Evolutionary conservation across 2,797 vertebrate species (phyloP).

Genomic region (Dromococcyx pavoninus): DNA sequence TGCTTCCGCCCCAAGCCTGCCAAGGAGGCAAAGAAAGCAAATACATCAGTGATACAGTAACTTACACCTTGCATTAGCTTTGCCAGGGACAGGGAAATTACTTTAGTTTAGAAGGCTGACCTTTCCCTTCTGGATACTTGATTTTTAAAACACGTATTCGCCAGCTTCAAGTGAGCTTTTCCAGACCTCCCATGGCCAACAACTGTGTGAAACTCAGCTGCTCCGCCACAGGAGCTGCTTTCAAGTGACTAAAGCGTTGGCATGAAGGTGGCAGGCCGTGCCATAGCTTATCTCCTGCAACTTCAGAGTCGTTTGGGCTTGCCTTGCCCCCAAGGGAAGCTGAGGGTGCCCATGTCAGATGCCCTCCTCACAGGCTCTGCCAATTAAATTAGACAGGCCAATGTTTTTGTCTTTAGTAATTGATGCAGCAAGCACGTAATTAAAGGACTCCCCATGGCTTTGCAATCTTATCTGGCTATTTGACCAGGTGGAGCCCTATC

Average conservation of each 20-base stretch:
- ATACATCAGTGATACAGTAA: neutral
- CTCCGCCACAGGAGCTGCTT: neutral
- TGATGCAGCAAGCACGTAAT: conserved; percentile 9
- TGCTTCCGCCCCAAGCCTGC: neutral
- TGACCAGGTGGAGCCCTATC: neutral
- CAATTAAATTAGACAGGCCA: conserved; percentile 35
- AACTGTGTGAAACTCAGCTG: accelerated
- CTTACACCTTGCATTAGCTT: neutral
- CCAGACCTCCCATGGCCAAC: neutral
- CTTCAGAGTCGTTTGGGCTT: neutral
- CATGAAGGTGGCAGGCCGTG: neutral
- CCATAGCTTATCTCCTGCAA: neutral
- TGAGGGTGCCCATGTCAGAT: neutral
- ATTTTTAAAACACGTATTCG: neutral
- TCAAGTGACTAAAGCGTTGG: neutral
- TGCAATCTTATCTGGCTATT: neutral
- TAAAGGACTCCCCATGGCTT: conserved; percentile 21
- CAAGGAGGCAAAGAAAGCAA: neutral
- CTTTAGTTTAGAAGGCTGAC: neutral
- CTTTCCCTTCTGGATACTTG: neutral
- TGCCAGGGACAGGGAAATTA: neutral
- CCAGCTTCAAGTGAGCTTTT: neutral
- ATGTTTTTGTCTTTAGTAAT: neutral
- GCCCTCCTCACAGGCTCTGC: neutral
- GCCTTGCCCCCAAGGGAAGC: neutral